Evolutionary conservation across 2,797 vertebrate species (phyloP), one percentile per base, ranked within the genome.

Genomic region (Alouatta caraya): DNA sequence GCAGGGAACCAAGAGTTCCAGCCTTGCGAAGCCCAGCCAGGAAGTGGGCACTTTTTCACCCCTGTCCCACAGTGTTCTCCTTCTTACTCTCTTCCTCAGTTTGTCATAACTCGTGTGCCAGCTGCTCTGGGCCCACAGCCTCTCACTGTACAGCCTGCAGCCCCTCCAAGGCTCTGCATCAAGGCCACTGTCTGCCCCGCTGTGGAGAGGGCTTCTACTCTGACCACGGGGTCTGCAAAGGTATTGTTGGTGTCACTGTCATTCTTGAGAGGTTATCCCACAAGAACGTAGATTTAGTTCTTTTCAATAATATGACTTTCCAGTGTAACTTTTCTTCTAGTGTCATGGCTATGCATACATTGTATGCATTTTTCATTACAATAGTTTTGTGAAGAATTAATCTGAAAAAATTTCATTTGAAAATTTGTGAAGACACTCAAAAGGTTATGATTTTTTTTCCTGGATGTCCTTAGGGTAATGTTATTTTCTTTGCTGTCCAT

Each of bases 191-290:
- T 98, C 98, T 99, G 98, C 97, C 98, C 42, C 85, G 15, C 96
- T 99, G 99, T 24, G 99, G 99, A 88, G 99, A 99, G 42, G 99
- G 99, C 0, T 99, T 99, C 94, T 99, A 99, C 97, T 96, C 98
- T 59, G 98, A 99, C 84, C 98, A 96, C 4, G 61, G 97, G 4
- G 3, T 98, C 98, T 99, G 99, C 98, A 99, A 98, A 98, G 99
- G 99, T 99, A 98, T 37, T 0, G 2, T 26, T 28, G 33, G 1
- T 10, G 0, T 83, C 57, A 4, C 2, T 15, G 1, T 39, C 19
- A 13, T 48, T 57, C 52, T 64, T 88, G 42, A 87, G 48, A 39
- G 15, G 26, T 8, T 24, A 17, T 42, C 19, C 28, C 2, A 72
- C 8, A 33, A 44, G 48, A 42, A 19, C 3, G 3, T 30, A 59